Evolutionary conservation across 2,113 vertebrate genomes (phyloP).

Genomic region (Periophthalmodon schlosseri): DNA sequence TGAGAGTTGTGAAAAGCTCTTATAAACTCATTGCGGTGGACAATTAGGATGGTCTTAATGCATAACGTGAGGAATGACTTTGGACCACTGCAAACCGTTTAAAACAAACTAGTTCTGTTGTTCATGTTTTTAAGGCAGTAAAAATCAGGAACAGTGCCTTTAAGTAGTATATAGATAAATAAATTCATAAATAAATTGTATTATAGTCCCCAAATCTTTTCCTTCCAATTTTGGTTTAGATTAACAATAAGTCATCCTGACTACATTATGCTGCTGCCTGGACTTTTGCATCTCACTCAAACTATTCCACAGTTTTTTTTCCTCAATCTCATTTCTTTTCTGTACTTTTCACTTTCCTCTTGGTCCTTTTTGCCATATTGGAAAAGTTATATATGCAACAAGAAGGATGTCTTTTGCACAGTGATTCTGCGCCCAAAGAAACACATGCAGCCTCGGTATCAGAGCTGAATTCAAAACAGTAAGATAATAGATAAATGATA

Average conservation of each 20-base stretch:
- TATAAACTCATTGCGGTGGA: no score
- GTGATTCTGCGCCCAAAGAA: conserved; percentile 22
- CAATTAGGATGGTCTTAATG: no score
- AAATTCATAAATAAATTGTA: background rate
- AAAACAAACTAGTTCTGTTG: no score
- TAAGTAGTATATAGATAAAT: no score
- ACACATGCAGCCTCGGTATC: background rate
- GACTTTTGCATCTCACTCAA: background rate
- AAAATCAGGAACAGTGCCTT: no score
- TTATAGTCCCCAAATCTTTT: background rate
- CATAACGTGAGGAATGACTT: no score
- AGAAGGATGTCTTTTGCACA: conserved; percentile 4
- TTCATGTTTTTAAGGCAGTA: no score
- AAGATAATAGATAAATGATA: background rate
- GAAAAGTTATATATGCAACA: conserved; percentile 4
- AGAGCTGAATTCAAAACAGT: background rate
- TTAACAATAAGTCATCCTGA: background rate
- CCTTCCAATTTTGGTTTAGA: background rate
- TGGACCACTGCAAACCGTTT: no score
- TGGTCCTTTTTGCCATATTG: background rate
- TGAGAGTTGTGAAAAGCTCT: no score
- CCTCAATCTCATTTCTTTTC: background rate
- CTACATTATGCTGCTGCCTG: background rate
- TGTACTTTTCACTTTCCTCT: background rate
- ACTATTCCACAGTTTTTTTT: background rate